Percentiles rank a stretch among this genome's conserved stretches.
Evolutionary conservation across 2,888 invertebrate species (phyloP).

Genomic region (Dryocosmus kuriphilus): DNA sequence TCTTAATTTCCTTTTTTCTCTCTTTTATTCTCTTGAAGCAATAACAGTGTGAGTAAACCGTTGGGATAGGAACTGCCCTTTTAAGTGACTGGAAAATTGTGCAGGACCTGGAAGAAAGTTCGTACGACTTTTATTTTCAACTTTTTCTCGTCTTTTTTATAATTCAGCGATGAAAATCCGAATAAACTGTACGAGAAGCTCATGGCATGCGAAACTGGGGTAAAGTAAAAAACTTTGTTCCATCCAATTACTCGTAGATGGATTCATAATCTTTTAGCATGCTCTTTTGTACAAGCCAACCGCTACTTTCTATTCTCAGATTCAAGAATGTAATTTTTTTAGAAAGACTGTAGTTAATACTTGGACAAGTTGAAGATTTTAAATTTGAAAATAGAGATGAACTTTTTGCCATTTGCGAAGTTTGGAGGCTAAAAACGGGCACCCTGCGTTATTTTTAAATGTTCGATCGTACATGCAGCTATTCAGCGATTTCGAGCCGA

Average conservation of each 20-base stretch:
- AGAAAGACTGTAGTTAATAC: neutral
- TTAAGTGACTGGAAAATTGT: neutral
- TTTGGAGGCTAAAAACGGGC: neutral
- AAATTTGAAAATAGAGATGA: neutral
- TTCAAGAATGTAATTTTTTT: neutral
- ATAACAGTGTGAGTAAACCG: neutral
- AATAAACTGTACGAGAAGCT: conserved; percentile 14
- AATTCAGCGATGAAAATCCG: conserved; percentile 2
- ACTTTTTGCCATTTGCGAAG: neutral
- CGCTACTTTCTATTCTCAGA: neutral
- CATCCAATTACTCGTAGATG: conserved; percentile 11
- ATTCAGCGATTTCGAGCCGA: neutral
- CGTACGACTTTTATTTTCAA: conserved; percentile 23
- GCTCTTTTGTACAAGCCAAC: neutral
- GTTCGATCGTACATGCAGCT: neutral
- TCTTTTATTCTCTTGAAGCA: neutral
- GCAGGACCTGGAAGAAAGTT: conserved; percentile 7
- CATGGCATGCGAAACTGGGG: conserved; percentile 9
- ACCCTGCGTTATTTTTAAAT: conserved; percentile 13
- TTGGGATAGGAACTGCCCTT: neutral
- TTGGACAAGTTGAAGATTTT: neutral
- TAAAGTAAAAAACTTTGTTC: conserved; percentile 25
- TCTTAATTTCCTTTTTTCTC: neutral
- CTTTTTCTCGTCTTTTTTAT: conserved; percentile 12
- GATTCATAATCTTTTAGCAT: conserved; percentile 5